Base-by-base conservation (phyloP, 1,140 invertebrate genomes). In the Gryllus bimaculatus region DNA sequence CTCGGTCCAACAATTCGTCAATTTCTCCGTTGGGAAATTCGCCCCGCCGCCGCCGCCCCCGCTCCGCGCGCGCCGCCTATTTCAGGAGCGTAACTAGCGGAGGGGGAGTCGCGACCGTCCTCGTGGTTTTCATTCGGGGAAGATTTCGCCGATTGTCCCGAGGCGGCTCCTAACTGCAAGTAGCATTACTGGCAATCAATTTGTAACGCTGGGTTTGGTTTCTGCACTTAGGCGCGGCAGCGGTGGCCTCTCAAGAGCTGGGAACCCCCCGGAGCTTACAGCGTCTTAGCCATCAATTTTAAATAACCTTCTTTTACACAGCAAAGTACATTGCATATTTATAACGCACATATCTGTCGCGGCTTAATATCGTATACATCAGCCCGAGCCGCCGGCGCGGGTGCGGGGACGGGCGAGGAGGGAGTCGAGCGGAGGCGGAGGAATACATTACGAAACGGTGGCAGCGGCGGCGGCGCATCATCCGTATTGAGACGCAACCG, bases 401-500 rank as follows among this genome's bases (percentile, higher is more conserved):
- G 10, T 54, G 54, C 10, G 54, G 18, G 18, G 54, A 3, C 10
- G 54, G 54, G 54, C 54, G 54, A 66, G 54, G 10, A 39, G 26
- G 26, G 26, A 39, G 10, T 66, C 54, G 54, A 3, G 54, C 54
- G 10, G 54, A 18, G 54, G 54, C 10, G 54, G 54, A 66, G 54
- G 54, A 66, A 66, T 66, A 66, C 54, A 66, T 66, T 66, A 66
- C 54, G 54, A 66, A 66, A n/a, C n/a, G n/a, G n/a, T n/a, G n/a
- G n/a, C n/a, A n/a, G n/a, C 18, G 54, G 18, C 54, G 54, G 18
- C 54, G 54, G 18, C 54, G 54, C 54, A 66, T 66, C 54, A 66
- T 10, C 54, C 54, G 54, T 66, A 66, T 66, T 18, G 54, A 66
- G 54, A 66, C 54, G 54, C 54, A 13, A 18, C 54, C 54, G 54